Conservation (phyloP, 2,113 vertebrate genomes). For the Aptenodytes forsteri region DNA sequence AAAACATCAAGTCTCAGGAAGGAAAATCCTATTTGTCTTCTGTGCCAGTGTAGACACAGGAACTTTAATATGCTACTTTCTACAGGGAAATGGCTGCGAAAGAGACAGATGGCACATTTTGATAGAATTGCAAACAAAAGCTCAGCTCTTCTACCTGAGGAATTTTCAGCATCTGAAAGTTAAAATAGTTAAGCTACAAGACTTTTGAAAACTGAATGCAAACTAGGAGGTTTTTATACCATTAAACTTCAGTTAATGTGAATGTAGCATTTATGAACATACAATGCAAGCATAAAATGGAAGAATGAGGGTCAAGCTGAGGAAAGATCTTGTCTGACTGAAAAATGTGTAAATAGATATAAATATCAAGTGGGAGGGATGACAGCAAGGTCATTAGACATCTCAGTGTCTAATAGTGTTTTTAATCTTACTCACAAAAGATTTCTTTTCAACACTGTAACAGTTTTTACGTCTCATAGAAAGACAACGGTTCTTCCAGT, state of each 20-base stretch:
- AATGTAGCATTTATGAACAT: not conserved
- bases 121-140: not conserved
- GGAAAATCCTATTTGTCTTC: not conserved
- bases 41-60: not conserved
- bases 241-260: not conserved
- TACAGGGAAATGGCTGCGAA: not conserved
- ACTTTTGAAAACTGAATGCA: not conserved
- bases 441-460: not conserved
- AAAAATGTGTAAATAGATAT: not conserved
- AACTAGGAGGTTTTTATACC: not conserved
- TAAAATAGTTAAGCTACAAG: not conserved
- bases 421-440: not conserved
- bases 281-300: not conserved
- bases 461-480: not conserved
- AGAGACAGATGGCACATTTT: constrained; percentile 43
- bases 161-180: not conserved
- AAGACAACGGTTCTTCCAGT: not conserved
- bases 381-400: not conserved
- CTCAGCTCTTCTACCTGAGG: not conserved
- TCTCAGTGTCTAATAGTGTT: not conserved
- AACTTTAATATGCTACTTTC: not conserved
- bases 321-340: not conserved
- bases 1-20: not conserved
- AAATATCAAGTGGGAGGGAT: not conserved
- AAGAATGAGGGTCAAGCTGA: not conserved